A percentile compares a stretch with the other conserved stretches of the same genome.
These are phyloP conservation scores for Chelonoidis abingdonii DNA, from an alignment of 2,113 vertebrate genomes.

Conservation along the genomic window DNA sequence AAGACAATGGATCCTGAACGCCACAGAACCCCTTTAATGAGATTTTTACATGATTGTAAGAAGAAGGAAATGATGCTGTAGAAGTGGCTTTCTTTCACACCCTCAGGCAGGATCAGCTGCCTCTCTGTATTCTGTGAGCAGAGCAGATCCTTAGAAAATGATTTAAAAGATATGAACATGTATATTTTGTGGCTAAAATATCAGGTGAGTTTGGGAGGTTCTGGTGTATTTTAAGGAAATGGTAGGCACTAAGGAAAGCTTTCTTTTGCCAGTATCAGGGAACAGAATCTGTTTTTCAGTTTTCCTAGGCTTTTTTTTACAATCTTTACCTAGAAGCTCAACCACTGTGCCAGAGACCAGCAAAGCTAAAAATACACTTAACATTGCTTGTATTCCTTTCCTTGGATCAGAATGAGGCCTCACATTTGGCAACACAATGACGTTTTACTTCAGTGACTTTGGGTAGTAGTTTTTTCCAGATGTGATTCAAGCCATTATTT, in stretches of 20 bases:
- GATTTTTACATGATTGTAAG: background rate
- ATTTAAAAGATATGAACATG: background rate
- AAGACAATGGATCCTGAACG: background rate
- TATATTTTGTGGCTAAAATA: background rate
- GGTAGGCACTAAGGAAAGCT: background rate
- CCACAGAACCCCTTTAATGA: background rate
- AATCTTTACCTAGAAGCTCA: background rate
- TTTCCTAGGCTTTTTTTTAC: slow-evolving; percentile 13
- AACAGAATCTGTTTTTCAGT: slow-evolving; percentile 31
- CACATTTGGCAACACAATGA: slow-evolving; percentile 40
- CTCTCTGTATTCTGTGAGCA: background rate
- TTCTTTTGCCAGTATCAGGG: slow-evolving; percentile 19
- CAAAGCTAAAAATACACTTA: background rate
- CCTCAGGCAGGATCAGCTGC: background rate
- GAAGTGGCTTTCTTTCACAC: background rate
- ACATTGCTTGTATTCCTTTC: background rate
- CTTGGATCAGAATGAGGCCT: background rate
- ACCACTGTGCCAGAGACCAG: slow-evolving; percentile 20
- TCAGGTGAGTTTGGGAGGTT: background rate
- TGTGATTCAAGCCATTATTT: slow-evolving; percentile 40
- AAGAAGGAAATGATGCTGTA: background rate
- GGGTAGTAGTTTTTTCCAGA: background rate
- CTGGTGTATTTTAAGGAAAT: slow-evolving; percentile 8
- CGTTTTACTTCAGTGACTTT: slow-evolving; percentile 46
- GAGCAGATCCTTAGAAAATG: background rate